Evolutionary conservation across 1,140 invertebrate genomes (phyloP), one percentile per base, ranked within the genome.

Genomic region (Mamestra configurata): DNA sequence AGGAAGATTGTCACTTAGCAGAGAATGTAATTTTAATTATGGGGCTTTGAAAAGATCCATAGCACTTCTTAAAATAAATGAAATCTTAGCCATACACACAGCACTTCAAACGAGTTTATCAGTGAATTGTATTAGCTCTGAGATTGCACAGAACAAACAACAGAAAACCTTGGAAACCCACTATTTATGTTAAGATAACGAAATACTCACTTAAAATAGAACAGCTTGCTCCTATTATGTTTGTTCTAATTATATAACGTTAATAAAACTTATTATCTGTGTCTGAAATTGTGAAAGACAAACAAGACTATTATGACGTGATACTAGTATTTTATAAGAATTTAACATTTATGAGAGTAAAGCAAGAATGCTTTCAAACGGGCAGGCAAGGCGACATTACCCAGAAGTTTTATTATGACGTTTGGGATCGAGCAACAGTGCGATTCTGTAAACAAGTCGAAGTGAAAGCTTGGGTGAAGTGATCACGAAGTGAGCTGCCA

Each of bases 131-230:
- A 22, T 57, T 24, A 27, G 13, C 24, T 27, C 8, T 13, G 1
- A 57, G 53, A 57, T 57, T 57, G 22, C 53, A 13, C 22, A 4
- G 53, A 55, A 22, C 53, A 55, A 55, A 55, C 53, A 11, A 55
- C 1, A 1, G 13, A 57, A 57, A 57, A 24, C 53, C 53, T 57
- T 57, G 53, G 20, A 57, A 57, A 4, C 22, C 11, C 53, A 57
- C 11, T 57, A 57, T 57, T 57, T 27, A 57, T 24, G 4, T 57
- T 57, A 4, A 57, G 53, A 57, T 57, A 57, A 57, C 53, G 24
- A 13, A 27, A 49, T 49, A 6, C 43, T 24, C 53, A 24, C 53
- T 57, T 15, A 57, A 53, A 57, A 57, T 57, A 57, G 22, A 27
- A 57, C 22, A 27, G 15, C 22, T 57, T 27, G 22, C 13, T 11